phyloP scores from a whole-genome alignment of 2,797 vertebrate species.

The Hippoglossus hippoglossus region DNA sequence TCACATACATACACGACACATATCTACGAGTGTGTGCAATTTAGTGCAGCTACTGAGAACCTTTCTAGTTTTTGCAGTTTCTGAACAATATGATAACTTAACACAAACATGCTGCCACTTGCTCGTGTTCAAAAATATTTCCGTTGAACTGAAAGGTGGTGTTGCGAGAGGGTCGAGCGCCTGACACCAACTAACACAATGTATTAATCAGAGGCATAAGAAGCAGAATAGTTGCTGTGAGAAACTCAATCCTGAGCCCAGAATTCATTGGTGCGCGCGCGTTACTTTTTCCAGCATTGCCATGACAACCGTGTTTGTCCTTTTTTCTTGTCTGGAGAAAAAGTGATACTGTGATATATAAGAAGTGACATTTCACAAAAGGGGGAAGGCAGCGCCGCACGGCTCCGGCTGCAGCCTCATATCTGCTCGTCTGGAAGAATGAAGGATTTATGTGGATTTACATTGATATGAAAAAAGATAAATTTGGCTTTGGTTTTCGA shows the following conservation, averaged over 20 bases:
- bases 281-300: slow-evolving; percentile 23
- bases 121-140: no score
- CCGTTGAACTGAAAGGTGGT: not conserved
- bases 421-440: not conserved
- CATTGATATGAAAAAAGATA: not conserved
- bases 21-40: no score
- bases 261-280: not conserved
- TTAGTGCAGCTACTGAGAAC: no score
- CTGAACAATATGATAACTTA: not conserved
- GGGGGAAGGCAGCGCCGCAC: not conserved
- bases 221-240: not conserved
- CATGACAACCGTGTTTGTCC: slow-evolving; percentile 44
- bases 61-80: no score
- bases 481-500: slow-evolving; percentile 1
- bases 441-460: not conserved
- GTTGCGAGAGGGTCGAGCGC: not conserved
- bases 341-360: slow-evolving; percentile 5
- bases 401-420: not conserved
- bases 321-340: not conserved
- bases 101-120: not conserved
- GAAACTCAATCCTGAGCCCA: not conserved
- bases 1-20: no score
- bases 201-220: not conserved
- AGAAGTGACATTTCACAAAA: not conserved
- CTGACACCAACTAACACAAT: slow-evolving; percentile 1